These are phyloP conservation scores for Symphodus melops DNA, from an alignment of 2,113 vertebrate species.

Conservation along the genomic window DNA sequence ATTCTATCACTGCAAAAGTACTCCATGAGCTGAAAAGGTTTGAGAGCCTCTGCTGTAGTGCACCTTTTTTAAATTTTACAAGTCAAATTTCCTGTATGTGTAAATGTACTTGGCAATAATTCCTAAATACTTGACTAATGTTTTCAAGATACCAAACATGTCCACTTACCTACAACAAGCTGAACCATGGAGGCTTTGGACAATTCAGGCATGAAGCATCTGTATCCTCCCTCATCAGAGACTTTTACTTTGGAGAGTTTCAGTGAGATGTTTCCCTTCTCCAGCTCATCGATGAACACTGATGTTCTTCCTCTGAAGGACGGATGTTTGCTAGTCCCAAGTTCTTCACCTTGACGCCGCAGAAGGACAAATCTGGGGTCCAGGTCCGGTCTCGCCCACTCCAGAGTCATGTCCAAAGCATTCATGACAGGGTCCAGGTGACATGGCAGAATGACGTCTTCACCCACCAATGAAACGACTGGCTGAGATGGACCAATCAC, in stretches of 20 bases:
- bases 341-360: fast-evolving
- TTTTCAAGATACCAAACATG: no score
- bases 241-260: slow-evolving; percentile 19
- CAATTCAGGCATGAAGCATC: fast-evolving
- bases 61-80: no score
- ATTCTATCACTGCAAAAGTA: no score
- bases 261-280: slow-evolving; percentile 10
- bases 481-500: neutral
- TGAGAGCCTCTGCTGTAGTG: no score
- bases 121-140: no score
- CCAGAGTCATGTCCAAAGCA: neutral
- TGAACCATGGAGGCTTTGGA: fast-evolving
- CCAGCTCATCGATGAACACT: neutral
- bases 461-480: neutral
- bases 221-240: slow-evolving; percentile 22
- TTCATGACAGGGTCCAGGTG: neutral
- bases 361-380: neutral
- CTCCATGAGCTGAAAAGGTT: no score
- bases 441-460: neutral
- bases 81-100: no score
- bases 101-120: no score
- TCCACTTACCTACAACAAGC: slow-evolving; percentile 19
- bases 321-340: neutral
- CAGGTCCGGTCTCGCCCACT: slow-evolving; percentile 11
- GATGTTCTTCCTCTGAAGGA: neutral